phyloP scores from a whole-genome alignment of 2,797 vertebrate genomes.

The Ceryle rudis region DNA sequence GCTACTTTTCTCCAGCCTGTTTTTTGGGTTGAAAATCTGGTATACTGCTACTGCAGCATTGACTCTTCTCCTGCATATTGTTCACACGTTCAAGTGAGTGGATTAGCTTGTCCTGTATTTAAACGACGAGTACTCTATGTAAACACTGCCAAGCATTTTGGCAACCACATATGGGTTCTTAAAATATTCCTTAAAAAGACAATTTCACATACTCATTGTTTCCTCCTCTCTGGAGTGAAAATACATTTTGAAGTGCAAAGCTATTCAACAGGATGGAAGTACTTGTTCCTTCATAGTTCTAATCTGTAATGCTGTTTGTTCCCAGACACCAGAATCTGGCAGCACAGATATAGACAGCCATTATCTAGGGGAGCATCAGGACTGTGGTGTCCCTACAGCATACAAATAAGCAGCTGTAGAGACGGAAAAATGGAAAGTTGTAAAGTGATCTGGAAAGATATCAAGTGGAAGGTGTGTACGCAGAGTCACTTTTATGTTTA shows the following conservation, averaged over 20 bases:
- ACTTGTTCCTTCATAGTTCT: neutral
- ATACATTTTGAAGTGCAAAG: neutral
- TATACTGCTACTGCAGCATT: neutral
- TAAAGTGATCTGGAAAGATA: conserved; percentile 49
- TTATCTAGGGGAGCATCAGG: conserved; percentile 53
- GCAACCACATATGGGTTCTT: neutral
- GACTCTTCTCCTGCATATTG: neutral
- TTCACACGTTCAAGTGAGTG: neutral
- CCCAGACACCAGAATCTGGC: conserved; percentile 14
- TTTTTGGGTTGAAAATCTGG: neutral
- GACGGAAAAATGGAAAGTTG: conserved; percentile 42
- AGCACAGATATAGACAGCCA: neutral
- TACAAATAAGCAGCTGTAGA: conserved; percentile 56
- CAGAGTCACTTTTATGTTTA: neutral
- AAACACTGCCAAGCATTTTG: neutral
- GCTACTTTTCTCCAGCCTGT: neutral
- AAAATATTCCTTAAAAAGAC: neutral
- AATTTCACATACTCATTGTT: neutral
- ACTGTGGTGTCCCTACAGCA: conserved; percentile 22
- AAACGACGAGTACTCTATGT: neutral
- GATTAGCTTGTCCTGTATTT: neutral
- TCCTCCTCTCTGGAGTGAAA: neutral
- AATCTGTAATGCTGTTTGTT: conserved; percentile 27
- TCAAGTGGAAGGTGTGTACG: neutral
- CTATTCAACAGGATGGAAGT: neutral